Evolutionary conservation across 2,888 invertebrate genomes (phyloP), one percentile per base, ranked within the genome.

Genomic region (Drosophila paranaensis): DNA sequence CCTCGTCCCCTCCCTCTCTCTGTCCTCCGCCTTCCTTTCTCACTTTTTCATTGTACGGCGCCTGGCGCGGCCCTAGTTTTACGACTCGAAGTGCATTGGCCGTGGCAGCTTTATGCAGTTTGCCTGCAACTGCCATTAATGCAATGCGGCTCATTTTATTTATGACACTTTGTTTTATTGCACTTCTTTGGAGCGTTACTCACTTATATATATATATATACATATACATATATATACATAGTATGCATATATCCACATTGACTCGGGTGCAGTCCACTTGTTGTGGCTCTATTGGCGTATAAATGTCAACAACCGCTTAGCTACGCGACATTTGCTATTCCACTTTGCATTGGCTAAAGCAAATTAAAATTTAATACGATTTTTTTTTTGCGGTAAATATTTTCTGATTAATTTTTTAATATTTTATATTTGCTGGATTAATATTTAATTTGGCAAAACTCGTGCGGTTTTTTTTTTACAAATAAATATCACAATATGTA

Each of bases 91-190:
- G 83, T 89, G 83, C 90, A 89, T 79, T 90, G 90, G 82, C 86
- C 88, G 86, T 85, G 84, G 74, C 77, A 86, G 87, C 71, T 85
- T 79, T 89, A 89, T 83, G 77, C 70, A 72, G 83, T 77, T 77
- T 56, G 68, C 82, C 88, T 88, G 90, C 88, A 86, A 79, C 65
- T 80, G 89, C 84, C 89, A 89, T 90, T 88, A 85, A 88, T 90
- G 90, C 87, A 89, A 87, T 83, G 89, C 78, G 85, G 85, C 79
- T 84, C 89, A 71, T 73, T 82, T 86, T 90, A 83, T 83, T 83
- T 90, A 83, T 86, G 83, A 69, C 68, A 39, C 71, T 63, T 66
- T 84, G 66, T 82, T 83, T 83, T 90, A 89, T 89, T 89, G 80
- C 82, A 89, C 77, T 85, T 79, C 67, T 76, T 75, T 48, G 14